These are phyloP conservation scores for Eilema depressum DNA, from an alignment of 2,888 invertebrate species.

Conservation along the genomic window DNA sequence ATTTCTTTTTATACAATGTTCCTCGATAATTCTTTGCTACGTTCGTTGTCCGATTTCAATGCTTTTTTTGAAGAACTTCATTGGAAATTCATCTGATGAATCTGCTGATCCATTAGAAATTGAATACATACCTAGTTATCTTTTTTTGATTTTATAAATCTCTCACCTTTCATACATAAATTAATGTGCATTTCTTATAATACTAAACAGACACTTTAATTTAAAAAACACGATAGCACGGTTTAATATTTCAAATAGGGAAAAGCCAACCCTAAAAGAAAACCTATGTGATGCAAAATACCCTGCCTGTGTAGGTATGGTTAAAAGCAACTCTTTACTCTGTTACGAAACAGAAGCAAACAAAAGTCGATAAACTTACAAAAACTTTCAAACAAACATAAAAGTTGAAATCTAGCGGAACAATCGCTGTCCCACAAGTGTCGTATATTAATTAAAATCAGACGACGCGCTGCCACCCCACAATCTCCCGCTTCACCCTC, in stretches of 20 bases:
- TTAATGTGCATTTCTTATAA: no score
- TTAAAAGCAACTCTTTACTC: neutral
- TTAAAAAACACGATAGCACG: no score
- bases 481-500: slow-evolving; percentile 21
- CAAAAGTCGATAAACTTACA: slow-evolving; percentile 10
- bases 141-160: no score
- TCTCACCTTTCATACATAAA: no score
- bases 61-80: neutral
- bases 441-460: slow-evolving; percentile 75
- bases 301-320: neutral
- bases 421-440: slow-evolving; percentile 58
- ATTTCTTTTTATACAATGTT: neutral
- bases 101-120: no score
- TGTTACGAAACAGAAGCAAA: slow-evolving; percentile 1
- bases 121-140: no score
- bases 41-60: no score
- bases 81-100: no score
- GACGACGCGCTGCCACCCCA: slow-evolving; percentile 40
- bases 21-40: neutral
- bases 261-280: neutral
- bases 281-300: neutral
- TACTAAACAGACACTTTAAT: no score
- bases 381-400: slow-evolving; percentile 33
- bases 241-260: neutral
- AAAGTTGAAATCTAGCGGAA: slow-evolving; percentile 33